phyloP scores from a whole-genome alignment of 2,797 vertebrate genomes.

The Eremophila alpestris region DNA sequence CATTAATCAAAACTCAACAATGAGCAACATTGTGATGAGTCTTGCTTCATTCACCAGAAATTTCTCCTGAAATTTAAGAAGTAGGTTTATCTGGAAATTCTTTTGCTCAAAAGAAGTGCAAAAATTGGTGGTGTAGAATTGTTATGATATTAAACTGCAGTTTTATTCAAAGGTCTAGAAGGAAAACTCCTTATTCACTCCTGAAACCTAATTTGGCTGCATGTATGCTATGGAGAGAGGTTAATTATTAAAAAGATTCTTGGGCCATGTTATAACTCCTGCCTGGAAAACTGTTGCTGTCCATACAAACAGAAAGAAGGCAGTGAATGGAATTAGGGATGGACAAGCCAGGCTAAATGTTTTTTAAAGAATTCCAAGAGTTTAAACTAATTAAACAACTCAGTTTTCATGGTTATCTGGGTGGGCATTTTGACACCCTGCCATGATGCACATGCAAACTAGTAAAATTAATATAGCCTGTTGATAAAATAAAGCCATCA shows the following conservation, averaged over 20 bases:
- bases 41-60: background rate
- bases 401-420: slow-evolving; percentile 48
- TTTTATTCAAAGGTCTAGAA: background rate
- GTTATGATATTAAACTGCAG: background rate
- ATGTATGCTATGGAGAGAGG: background rate
- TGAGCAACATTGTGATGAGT: background rate
- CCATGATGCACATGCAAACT: slow-evolving; percentile 11
- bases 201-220: slow-evolving; percentile 16
- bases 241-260: slow-evolving; percentile 28
- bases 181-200: background rate
- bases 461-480: slow-evolving; percentile 38
- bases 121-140: background rate
- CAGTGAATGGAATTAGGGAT: slow-evolving; percentile 6
- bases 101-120: background rate
- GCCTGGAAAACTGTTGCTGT: slow-evolving; percentile 6
- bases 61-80: background rate
- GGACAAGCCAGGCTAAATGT: background rate
- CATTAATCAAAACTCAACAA: slow-evolving; percentile 21
- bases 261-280: background rate
- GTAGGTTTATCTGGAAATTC: background rate
- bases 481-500: slow-evolving; percentile 10
- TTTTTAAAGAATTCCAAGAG: slow-evolving; percentile 31
- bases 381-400: background rate
- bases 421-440: slow-evolving; percentile 25
- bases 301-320: slow-evolving; percentile 11